Evolutionary conservation across 1,140 invertebrate species (phyloP), one percentile per base, ranked within the genome.

Genomic region (Brachionus manjavacas): DNA sequence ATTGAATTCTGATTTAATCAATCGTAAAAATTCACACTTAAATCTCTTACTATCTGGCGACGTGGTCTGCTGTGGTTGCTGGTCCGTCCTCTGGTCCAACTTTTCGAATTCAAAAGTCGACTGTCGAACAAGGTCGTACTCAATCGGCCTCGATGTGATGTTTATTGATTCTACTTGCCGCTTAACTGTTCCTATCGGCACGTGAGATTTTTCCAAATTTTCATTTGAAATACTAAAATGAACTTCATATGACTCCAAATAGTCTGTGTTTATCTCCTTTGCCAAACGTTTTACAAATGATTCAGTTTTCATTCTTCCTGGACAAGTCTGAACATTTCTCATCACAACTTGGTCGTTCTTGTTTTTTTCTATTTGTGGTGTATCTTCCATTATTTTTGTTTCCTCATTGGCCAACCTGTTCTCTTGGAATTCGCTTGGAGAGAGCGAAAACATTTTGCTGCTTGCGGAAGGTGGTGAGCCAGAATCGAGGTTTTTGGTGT

Each of bases 11-110:
- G 41, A 25, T 23, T 76, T 49, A 46, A 46, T 46, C 41, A 25
- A 25, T n/a, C 23, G 72, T 49, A 76, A 76, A 76, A 76, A 76
- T 76, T 76, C 72, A 76, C 72, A 76, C 46, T 76, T 76, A 76
- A 76, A 76, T 49, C 72, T 23, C 46, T 76, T 76, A 46, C 41
- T 49, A 76, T 76, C 72, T 9, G 72, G 72, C 20, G 72, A 76
- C 11, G 72, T 76, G 6, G 72, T 76, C 31, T 70, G 66, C 23
- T 4, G 8, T 49, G 31, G 70, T 20, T 74, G 31, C 35, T 76
- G 72, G 6, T 23, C 23, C 11, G 20, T 25, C 11, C 46, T 49
- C 28, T 46, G 41, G 14, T 76, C 43, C 20, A 76, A 20, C 49
- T 76, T 76, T 6, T 76, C 70, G 16, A 74, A 74, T 16, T 74